Conservation (phyloP, 2,888 invertebrate genomes). For the Clostera curtula region DNA sequence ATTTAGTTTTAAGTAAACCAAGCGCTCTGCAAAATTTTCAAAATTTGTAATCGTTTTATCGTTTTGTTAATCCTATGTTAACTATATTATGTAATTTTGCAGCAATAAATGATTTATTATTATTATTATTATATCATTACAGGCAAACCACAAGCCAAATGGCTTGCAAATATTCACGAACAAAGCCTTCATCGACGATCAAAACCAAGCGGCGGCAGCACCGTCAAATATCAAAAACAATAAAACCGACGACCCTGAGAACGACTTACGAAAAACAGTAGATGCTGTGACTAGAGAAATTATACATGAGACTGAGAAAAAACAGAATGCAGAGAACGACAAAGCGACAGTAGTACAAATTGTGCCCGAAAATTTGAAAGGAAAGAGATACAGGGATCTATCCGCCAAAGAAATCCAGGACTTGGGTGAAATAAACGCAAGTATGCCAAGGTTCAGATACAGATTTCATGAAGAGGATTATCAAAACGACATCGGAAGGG, state of each 20-base stretch:
- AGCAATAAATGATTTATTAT: background rate
- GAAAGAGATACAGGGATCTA: constrained; percentile 49
- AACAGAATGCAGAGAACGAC: constrained; percentile 14
- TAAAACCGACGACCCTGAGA: constrained; percentile 48
- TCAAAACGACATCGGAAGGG: constrained; percentile 36
- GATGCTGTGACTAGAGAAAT: constrained; percentile 52
- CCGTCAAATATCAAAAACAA: constrained; percentile 29
- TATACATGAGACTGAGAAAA: constrained; percentile 24
- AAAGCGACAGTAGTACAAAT: constrained; percentile 14
- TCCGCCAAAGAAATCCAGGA: constrained; percentile 44
- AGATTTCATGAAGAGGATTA: constrained; percentile 50
- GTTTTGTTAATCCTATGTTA: no score
- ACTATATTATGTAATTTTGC: no score
- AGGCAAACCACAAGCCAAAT: constrained; percentile 31
- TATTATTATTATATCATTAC: constrained; percentile 13
- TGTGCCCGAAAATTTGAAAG: constrained; percentile 40
- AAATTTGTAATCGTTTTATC: no score
- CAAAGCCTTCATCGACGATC: constrained; percentile 33
- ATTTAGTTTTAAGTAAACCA: no score
- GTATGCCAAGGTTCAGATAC: constrained; percentile 52
- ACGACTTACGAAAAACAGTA: constrained; percentile 47
- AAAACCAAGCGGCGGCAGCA: constrained; percentile 17
- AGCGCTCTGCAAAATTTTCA: no score
- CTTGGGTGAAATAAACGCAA: constrained; percentile 46
- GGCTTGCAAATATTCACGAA: constrained; percentile 38